Percentiles rank a stretch among this genome's conserved stretches.
phyloP scores from a whole-genome alignment of 2,797 vertebrate species.

The Macropodus opercularis region DNA sequence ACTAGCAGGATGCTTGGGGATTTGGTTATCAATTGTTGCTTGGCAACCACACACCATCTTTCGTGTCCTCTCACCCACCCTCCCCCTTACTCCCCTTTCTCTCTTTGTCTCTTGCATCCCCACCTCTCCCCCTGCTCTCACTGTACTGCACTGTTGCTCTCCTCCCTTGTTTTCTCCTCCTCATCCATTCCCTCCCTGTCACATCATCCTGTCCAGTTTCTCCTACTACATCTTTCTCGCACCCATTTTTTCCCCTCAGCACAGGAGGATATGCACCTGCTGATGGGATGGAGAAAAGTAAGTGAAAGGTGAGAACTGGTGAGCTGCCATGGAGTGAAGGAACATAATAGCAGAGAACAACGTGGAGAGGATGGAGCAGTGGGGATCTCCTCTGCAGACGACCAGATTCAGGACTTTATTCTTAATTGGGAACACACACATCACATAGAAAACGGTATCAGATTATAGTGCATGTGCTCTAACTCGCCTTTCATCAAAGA shows the following conservation, averaged over 20 bases:
- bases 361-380: slow-evolving; percentile 10
- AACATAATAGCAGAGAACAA: slow-evolving; percentile 32
- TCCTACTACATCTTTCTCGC: slow-evolving; percentile 27
- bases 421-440: slow-evolving; percentile 18
- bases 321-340: slow-evolving; percentile 10
- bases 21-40: slow-evolving; percentile 87
- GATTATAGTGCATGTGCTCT: slow-evolving; percentile 11
- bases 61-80: slow-evolving; percentile 58
- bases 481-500: slow-evolving; percentile 1
- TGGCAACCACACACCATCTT: slow-evolving; percentile 80
- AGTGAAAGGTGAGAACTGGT: slow-evolving; percentile 35
- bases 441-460: slow-evolving; percentile 33
- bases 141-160: slow-evolving; percentile 42
- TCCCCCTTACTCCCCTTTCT: slow-evolving; percentile 17
- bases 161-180: slow-evolving; percentile 24
- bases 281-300: slow-evolving; percentile 37
- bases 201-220: slow-evolving; percentile 27
- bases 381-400: slow-evolving; percentile 15
- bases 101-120: slow-evolving; percentile 60
- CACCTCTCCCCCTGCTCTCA: slow-evolving; percentile 42
- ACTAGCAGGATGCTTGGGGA: slow-evolving; percentile 82
- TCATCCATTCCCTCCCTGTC: slow-evolving; percentile 17
- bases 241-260: slow-evolving; percentile 37
- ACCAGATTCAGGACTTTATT: slow-evolving; percentile 14
- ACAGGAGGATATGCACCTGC: slow-evolving; percentile 35